Evolutionary conservation across 2,797 vertebrate species (phyloP).

Genomic region (Etheostoma nigrum): DNA sequence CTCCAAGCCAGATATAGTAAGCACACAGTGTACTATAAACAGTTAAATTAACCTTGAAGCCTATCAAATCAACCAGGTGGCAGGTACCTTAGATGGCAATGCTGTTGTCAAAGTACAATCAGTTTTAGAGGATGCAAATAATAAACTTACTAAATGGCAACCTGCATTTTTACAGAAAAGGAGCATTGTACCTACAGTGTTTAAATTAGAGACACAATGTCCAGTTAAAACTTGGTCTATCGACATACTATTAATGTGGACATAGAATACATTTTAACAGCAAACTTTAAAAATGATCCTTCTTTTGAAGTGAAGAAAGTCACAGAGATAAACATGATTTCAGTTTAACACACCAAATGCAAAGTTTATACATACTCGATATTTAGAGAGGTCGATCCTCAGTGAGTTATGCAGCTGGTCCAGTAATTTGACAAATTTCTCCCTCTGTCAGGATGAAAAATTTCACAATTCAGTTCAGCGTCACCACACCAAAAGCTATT

Average conservation of each 20-base stretch:
- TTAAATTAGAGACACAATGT: background rate
- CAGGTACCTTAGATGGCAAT: background rate
- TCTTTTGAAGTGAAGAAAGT: background rate
- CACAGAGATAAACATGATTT: background rate
- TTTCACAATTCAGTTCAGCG: constrained; percentile 48
- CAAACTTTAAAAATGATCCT: background rate
- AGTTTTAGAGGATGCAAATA: constrained; percentile 10
- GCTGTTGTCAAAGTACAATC: background rate
- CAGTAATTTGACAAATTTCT: constrained; percentile 97
- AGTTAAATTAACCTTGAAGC: constrained; percentile 18
- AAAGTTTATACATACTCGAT: constrained; percentile 88
- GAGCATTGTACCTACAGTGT: background rate
- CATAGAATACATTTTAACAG: background rate
- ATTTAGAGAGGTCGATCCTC: constrained; percentile 98
- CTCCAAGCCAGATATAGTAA: constrained; percentile 18
- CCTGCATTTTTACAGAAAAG: background rate
- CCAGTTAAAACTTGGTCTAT: background rate
- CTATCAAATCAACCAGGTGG: constrained; percentile 21
- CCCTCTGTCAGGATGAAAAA: constrained; percentile 88
- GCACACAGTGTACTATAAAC: constrained; percentile 16
- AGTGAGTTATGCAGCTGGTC: constrained; percentile 98
- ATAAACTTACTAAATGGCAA: background rate
- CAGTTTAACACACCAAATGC: background rate
- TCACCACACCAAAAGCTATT: constrained; percentile 40
- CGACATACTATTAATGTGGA: background rate